Conservation (phyloP, 2,797 vertebrate species). For the Potorous gilbertii region DNA sequence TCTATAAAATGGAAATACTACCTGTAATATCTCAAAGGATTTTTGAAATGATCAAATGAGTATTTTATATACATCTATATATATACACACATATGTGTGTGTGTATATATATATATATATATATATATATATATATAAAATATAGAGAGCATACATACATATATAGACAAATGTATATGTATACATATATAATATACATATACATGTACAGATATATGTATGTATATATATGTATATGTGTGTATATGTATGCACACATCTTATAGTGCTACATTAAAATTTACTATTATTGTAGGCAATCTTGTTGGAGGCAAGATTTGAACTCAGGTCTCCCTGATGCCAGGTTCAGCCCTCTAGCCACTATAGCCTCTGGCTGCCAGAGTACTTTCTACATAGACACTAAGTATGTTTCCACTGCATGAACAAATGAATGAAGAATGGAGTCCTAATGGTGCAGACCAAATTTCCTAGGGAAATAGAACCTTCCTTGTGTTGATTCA, state of each 20-base stretch:
- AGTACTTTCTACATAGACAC: neutral
- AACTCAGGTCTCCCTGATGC: neutral
- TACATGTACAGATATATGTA: too few species aligned
- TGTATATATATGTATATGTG: too few species aligned
- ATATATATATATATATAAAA: too few species aligned
- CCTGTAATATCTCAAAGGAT: neutral
- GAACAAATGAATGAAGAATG: constrained; percentile 56
- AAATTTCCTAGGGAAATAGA: constrained; percentile 37
- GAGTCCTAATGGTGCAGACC: constrained; percentile 56
- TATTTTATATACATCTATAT: neutral
- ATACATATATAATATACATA: too few species aligned
- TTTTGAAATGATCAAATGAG: neutral
- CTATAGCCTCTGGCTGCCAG: neutral
- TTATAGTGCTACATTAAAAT: neutral
- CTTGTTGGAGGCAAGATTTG: neutral
- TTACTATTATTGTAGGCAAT: neutral
- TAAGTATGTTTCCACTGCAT: neutral
- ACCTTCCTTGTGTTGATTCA: neutral
- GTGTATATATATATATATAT: neutral
- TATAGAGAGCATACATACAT: neutral
- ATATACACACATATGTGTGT: too few species aligned
- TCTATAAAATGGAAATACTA: neutral
- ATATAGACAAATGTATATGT: too few species aligned
- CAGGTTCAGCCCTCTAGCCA: neutral
- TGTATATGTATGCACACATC: neutral